Conservation (phyloP, 1,140 invertebrate species). For the Hylaeus volcanicus region DNA sequence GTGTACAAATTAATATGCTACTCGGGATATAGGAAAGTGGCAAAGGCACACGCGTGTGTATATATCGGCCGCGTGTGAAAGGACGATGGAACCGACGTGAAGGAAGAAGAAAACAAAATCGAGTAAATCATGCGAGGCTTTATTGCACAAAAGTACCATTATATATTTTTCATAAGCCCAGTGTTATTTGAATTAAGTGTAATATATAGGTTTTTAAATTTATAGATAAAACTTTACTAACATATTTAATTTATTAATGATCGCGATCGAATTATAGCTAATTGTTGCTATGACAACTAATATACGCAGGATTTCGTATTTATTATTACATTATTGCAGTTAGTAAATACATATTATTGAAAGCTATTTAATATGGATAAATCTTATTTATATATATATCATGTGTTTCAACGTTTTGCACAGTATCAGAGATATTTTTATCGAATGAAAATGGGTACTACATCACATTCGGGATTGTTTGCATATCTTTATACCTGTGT, state of each 20-base stretch:
- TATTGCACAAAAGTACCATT: conserved; percentile 78
- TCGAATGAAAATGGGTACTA: conserved; percentile 28
- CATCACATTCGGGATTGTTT: neutral
- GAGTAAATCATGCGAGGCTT: conserved; percentile 65
- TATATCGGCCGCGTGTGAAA: neutral
- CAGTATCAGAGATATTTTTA: conserved; percentile 33
- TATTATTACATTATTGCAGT: conserved; percentile 65
- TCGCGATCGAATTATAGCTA: conserved; percentile 33
- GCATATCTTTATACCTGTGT: conserved; percentile 18
- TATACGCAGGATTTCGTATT: conserved; percentile 61
- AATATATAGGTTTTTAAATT: conserved; percentile 65
- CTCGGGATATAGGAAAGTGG: conserved; percentile 17
- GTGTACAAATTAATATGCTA: conserved; percentile 65
- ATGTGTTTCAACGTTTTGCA: conserved; percentile 48
- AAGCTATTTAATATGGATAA: conserved; percentile 57
- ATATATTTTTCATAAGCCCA: conserved; percentile 80
- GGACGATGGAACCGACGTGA: conserved; percentile 1
- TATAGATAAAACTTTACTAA: conserved; percentile 59
- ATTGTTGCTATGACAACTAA: conserved; percentile 60
- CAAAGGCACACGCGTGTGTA: conserved; percentile 7
- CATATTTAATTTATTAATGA: conserved; percentile 72
- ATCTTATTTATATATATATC: conserved; percentile 35
- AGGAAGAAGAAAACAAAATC: conserved; percentile 49
- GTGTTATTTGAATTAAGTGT: conserved; percentile 74
- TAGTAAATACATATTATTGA: conserved; percentile 59